A percentile compares a stretch with the other conserved stretches of the same genome.
Evolutionary conservation across 2,888 invertebrate species (phyloP).

Genomic region (Eupithecia insigniata): DNA sequence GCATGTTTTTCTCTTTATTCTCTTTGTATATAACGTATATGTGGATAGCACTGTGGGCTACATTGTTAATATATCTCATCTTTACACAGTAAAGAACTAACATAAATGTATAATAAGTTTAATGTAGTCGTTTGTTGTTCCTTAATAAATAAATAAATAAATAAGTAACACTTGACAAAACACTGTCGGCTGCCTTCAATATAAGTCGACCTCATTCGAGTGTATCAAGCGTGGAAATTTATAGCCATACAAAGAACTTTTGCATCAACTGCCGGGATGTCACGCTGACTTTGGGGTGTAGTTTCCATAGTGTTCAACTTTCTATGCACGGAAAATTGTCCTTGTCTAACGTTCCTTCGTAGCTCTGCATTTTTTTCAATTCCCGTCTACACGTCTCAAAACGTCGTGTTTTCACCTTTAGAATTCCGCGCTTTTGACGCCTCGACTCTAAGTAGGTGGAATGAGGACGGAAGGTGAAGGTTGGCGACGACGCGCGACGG

Average conservation of each 20-base stretch:
- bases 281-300: background rate
- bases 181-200: background rate
- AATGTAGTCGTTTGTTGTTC: too few species aligned
- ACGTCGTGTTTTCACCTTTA: slow-evolving; percentile 51
- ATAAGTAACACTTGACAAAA: too few species aligned
- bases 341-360: background rate
- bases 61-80: too few species aligned
- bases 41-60: too few species aligned
- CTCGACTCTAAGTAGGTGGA: slow-evolving; percentile 37
- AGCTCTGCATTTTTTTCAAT: slow-evolving; percentile 34
- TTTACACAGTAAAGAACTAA: too few species aligned
- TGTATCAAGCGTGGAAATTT: too few species aligned
- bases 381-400: slow-evolving; percentile 34
- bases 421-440: slow-evolving; percentile 53
- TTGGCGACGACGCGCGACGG: slow-evolving; percentile 19
- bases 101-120: too few species aligned
- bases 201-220: too few species aligned
- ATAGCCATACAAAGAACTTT: background rate
- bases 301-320: background rate
- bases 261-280: background rate
- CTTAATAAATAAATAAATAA: too few species aligned
- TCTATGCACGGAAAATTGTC: background rate
- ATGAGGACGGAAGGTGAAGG: slow-evolving; percentile 53
- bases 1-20: too few species aligned
- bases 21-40: too few species aligned